Evolutionary conservation across 2,888 invertebrate species (phyloP), one percentile per base, ranked within the genome.

Genomic region (Chrysina gloriosa): DNA sequence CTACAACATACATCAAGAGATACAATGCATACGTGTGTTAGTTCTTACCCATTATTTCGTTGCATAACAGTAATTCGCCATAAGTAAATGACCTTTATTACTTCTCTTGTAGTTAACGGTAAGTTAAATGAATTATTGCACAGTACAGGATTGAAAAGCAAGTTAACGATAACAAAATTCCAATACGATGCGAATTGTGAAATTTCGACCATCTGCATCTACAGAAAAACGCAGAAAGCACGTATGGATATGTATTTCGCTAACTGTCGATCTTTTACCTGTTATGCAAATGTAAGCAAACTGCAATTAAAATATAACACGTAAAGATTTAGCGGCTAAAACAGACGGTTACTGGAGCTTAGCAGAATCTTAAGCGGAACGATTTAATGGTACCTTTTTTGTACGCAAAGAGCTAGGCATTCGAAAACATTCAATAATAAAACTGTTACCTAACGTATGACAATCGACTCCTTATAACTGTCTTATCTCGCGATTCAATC

Each of bases 361-460:
- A 27, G 21, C 50, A 27, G 16, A 50, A 29, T 29, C 7, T 50
- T n/a, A n/a, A 29, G 19, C 14, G 14, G 27, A 50, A 50, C 50
- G 29, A 29, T 11, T 29, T 50, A 50, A 50, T 50, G 21, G 14
- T 7, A 29, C 11, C 34, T 34, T 50, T 50, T 45, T 42, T 45
- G 39, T 39, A 39, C 39, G 39, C 14, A 39, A 52, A 58, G 25
- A 6, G 27, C 25, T n/a, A 7, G 31, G 25, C 39, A 39, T 39
- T 25, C 21, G n/a, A 39, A 58, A 58, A 58, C 64, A 48, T 50
- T 64, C 27, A 64, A 64, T 64, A 64, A 64, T 64, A 50, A 50
- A 34, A 50, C 50, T 36, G 50, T 64, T 64, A 34, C 64, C 64
- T 39, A 64, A 64, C 50, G 39, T 39, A 19, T 64, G 50, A 52